Evolutionary conservation across 2,888 invertebrate genomes (phyloP), one percentile per base, ranked within the genome.

Genomic region (Caenorhabditis panamensis): DNA sequence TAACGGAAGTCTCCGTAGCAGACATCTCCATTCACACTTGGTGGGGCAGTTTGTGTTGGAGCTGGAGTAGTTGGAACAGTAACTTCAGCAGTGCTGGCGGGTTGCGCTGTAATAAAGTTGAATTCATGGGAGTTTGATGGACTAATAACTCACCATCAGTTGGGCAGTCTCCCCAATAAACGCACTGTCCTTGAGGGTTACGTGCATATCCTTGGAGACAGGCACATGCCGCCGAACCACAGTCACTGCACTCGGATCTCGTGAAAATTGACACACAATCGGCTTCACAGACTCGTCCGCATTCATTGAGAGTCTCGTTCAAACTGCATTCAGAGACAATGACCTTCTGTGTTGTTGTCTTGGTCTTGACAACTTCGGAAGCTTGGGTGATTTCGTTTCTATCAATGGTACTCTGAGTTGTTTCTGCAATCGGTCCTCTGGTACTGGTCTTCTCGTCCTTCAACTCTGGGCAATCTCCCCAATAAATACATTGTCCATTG

Each of bases 111-210:
- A 66, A 61, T 5, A 44, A 59, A 20, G 16, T 1, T 20, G 24
- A 9, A n/a, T 22, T 20, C 16, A 41, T 22, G 1, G 20, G 8
- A 1, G 20, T 11, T 13, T 61, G 24, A 13, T 16, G 18, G 1
- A 26, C 9, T 13, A 20, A n/a, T 47, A 44, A 51, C 53, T 56
- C 44, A 71, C 72, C 67, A 58, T 82, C 82, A n/a, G 75, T 58
- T 2, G 88, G 87, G 67, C 90, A 90, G 66, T 90, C 90, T 61
- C 89, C 89, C 90, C 90, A 90, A 47, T 90, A 90, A 59, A 90
- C 87, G 69, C 90, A 90, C 8, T 76, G 67, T 56, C 84, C 85
- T 47, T 82, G 75, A 13, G 67, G 41, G 20, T 80, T 79, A 49
- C 90, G 82, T 8, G 90, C 90, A 61, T 87, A 89, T 24, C 90